A percentile compares a stretch with the other conserved stretches of the same genome.
Evolutionary conservation across 1,140 invertebrate genomes (phyloP).

Genomic region (Ganaspis sp.): DNA sequence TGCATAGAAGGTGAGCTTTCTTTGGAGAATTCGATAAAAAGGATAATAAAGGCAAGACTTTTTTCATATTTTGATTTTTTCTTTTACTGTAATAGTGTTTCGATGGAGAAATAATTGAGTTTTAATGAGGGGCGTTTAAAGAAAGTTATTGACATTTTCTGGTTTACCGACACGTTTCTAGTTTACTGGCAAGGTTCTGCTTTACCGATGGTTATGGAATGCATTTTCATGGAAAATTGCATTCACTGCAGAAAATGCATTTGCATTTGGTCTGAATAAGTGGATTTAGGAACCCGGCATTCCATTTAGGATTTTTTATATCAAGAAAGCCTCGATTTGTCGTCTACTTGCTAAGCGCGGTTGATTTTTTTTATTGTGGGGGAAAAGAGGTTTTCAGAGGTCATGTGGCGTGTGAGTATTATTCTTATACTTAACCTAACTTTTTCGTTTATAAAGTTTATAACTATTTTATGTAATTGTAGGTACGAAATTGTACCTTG

Average conservation of each 20-base stretch:
- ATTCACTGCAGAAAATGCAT: conserved; percentile 27
- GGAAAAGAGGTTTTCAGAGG: background rate
- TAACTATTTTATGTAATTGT: background rate
- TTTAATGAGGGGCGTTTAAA: background rate
- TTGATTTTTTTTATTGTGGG: conserved; percentile 4
- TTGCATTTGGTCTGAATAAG: conserved; percentile 12
- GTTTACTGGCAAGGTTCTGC: background rate
- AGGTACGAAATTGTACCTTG: conserved; percentile 36
- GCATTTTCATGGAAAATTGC: conserved; percentile 29
- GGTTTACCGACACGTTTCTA: background rate
- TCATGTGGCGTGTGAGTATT: background rate
- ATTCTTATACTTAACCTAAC: conserved; percentile 11
- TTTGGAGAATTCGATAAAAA: background rate
- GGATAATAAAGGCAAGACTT: too few species aligned
- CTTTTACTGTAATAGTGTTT: background rate
- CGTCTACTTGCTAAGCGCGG: background rate
- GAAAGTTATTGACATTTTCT: background rate
- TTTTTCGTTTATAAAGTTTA: background rate
- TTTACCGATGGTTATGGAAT: background rate
- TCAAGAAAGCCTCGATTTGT: background rate
- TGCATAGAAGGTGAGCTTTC: background rate
- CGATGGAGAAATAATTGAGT: background rate
- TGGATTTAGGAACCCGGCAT: conserved; percentile 15
- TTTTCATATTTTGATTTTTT: background rate
- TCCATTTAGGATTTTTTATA: conserved; percentile 21